Conservation (phyloP, 2,113 vertebrate species). For the Patagioenas fasciata region DNA sequence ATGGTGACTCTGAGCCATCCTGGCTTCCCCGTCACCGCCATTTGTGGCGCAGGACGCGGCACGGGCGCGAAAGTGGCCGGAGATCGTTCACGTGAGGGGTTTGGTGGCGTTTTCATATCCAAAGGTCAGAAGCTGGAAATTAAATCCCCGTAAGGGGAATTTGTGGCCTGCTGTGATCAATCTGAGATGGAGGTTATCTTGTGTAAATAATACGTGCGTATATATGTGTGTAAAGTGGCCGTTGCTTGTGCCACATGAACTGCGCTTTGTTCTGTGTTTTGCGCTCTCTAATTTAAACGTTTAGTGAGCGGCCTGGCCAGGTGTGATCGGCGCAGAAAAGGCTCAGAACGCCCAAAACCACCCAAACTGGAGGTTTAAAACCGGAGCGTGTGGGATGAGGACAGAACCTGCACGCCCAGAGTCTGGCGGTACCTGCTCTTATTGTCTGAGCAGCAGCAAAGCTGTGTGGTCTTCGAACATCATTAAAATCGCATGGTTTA, state of each 20-base stretch:
- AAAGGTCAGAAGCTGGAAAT: slow-evolving; percentile 60
- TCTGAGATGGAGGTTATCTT: neutral
- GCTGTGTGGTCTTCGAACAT: rapidly evolving
- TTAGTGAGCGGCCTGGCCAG: neutral
- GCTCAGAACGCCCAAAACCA: too few relatives aligned
- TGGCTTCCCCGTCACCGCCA: neutral
- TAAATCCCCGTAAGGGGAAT: slow-evolving; percentile 46
- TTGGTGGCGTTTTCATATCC: neutral
- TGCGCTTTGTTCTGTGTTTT: neutral
- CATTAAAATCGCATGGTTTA: neutral
- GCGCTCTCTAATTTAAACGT: neutral
- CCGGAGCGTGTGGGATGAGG: too few relatives aligned
- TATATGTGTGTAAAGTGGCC: rapidly evolving
- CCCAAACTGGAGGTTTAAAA: too few relatives aligned
- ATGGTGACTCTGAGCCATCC: neutral
- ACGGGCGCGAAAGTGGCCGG: neutral
- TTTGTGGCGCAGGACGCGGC: neutral
- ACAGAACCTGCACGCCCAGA: too few relatives aligned
- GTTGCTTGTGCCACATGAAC: rapidly evolving
- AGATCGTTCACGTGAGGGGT: neutral
- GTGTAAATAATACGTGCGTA: neutral
- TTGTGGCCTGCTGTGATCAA: slow-evolving; percentile 25
- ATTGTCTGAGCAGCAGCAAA: neutral
- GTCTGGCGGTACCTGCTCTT: neutral
- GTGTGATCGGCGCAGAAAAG: neutral